A percentile compares a stretch with the other conserved stretches of the same genome.
These are phyloP conservation scores for Lampropteryx suffumata DNA, from an alignment of 2,888 invertebrate species.

Conservation along the genomic window DNA sequence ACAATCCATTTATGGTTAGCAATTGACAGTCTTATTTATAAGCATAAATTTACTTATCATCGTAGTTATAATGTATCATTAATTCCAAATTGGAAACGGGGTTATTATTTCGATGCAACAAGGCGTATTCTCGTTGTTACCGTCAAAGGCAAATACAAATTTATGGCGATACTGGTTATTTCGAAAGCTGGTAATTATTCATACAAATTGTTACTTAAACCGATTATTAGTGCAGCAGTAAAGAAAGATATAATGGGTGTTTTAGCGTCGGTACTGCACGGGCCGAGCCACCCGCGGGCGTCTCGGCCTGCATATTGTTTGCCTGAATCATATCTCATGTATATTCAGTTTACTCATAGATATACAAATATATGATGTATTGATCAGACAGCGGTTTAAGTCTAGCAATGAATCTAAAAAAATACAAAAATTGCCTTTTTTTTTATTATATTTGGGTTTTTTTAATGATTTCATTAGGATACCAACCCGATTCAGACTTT, in stretches of 20 bases:
- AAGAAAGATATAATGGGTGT: slow-evolving; percentile 55
- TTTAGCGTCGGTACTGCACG: slow-evolving; percentile 49
- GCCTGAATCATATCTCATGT: slow-evolving; percentile 29
- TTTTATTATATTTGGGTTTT: too few relatives aligned
- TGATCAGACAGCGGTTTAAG: background rate
- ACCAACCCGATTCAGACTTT: too few relatives aligned
- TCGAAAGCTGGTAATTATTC: slow-evolving; percentile 60
- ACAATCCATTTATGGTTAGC: background rate
- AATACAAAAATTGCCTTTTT: too few relatives aligned
- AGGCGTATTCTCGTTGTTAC: slow-evolving; percentile 33
- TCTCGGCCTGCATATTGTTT: slow-evolving; percentile 33
- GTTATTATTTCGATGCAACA: slow-evolving; percentile 27
- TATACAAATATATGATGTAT: too few relatives aligned
- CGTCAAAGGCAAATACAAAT: slow-evolving; percentile 46
- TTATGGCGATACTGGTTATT: slow-evolving; percentile 51
- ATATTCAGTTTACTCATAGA: slow-evolving; percentile 28
- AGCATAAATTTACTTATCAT: slow-evolving; percentile 28
- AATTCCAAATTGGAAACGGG: slow-evolving; percentile 27
- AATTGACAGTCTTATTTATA: slow-evolving; percentile 13
- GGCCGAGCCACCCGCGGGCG: slow-evolving; percentile 28
- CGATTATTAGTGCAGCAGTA: slow-evolving; percentile 63
- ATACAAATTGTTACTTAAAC: slow-evolving; percentile 63
- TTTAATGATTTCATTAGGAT: too few relatives aligned
- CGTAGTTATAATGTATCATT: slow-evolving; percentile 29
- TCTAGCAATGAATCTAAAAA: background rate